Evolutionary conservation across 2,797 vertebrate species (phyloP).

Genomic region (Potorous gilbertii): DNA sequence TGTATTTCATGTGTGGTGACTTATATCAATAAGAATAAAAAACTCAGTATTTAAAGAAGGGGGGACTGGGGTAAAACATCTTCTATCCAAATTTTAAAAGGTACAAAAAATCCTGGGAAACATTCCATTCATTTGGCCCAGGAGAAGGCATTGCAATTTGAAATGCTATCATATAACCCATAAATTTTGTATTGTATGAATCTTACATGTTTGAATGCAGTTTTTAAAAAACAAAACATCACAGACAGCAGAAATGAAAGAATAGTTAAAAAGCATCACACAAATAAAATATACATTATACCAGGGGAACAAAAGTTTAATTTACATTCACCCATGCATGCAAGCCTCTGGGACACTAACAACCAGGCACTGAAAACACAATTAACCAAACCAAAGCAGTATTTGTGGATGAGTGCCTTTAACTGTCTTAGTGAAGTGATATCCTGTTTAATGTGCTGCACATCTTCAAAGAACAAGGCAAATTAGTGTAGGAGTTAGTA

Average conservation of each 20-base stretch:
- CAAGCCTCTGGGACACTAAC: not conserved
- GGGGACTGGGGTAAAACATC: not conserved
- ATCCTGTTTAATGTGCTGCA: not conserved
- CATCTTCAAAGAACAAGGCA: not conserved
- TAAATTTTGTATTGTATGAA: slow-evolving; percentile 31
- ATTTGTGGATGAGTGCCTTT: not conserved
- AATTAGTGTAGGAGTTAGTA: not conserved
- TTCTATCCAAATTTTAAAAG: slow-evolving; percentile 45
- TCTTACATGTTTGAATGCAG: slow-evolving; percentile 25
- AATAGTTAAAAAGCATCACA: slow-evolving; percentile 14
- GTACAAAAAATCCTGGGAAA: slow-evolving; percentile 51
- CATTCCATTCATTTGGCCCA: slow-evolving; percentile 40
- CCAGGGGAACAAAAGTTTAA: slow-evolving; percentile 35
- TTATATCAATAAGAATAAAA: slow-evolving; percentile 52
- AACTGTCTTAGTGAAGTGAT: not conserved
- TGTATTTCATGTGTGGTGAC: not conserved
- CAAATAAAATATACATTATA: slow-evolving; percentile 39
- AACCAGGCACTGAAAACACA: not conserved
- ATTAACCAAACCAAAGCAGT: not conserved
- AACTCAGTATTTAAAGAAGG: slow-evolving; percentile 31
- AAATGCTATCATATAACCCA: slow-evolving; percentile 44
- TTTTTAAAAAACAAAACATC: not conserved
- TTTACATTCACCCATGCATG: not conserved
- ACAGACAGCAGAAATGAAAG: slow-evolving; percentile 5
- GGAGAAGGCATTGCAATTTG: slow-evolving; percentile 43